Conservation (phyloP, 2,888 invertebrate species). For the Aelia acuminata region DNA sequence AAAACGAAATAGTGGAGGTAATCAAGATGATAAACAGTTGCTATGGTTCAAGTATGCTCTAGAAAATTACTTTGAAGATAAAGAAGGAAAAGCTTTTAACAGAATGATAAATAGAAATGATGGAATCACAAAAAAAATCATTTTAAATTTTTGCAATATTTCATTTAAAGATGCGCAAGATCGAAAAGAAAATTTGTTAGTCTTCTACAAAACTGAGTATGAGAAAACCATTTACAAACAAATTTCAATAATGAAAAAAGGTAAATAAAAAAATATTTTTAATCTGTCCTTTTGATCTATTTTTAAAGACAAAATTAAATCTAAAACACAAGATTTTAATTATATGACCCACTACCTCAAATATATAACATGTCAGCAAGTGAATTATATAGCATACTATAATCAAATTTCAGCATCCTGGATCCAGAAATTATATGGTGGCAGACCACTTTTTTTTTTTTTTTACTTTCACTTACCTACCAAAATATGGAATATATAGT, state of each 20-base stretch:
- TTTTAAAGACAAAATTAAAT: no score
- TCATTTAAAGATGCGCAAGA: neutral
- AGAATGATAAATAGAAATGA: constrained; percentile 10
- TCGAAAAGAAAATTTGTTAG: neutral
- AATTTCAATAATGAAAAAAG: constrained; percentile 25
- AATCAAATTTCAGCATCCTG: no score
- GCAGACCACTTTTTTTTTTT: no score
- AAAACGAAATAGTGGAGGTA: neutral
- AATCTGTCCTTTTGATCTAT: no score
- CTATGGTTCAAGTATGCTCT: constrained; percentile 28
- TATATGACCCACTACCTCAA: no score
- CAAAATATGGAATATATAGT: no score
- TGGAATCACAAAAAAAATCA: neutral
- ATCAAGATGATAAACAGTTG: neutral
- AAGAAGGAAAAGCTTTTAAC: constrained; percentile 7
- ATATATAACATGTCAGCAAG: no score
- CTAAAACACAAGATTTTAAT: no score
- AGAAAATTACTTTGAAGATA: neutral
- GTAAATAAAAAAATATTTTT: neutral
- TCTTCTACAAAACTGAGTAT: constrained; percentile 34
- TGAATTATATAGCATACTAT: no score
- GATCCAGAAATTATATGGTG: no score
- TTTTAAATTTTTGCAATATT: constrained; percentile 23
- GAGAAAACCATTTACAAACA: constrained; percentile 12
- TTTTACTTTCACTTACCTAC: no score